Percentiles rank a stretch among this genome's conserved stretches.
These are phyloP conservation scores for Standfussiana lucernea DNA, from an alignment of 2,888 invertebrate species.

Conservation along the genomic window DNA sequence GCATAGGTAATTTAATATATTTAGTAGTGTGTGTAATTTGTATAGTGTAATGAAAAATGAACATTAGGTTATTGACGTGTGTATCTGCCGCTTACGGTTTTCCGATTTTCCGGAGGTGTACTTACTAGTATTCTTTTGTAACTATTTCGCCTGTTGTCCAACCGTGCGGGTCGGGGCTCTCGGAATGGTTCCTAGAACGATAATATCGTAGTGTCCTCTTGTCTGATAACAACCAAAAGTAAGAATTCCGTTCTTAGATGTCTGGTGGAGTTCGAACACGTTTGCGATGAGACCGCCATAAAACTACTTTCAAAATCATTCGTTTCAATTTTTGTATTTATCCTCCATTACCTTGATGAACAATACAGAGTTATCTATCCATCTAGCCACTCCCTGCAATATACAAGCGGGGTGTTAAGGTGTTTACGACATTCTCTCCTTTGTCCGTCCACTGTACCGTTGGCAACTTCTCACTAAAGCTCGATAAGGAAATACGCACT, in stretches of 20 bases:
- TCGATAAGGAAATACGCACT: constrained; percentile 10
- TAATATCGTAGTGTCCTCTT: neutral
- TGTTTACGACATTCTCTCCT: neutral
- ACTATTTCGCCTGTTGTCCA: neutral
- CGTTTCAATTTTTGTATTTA: neutral
- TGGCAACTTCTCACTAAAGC: neutral
- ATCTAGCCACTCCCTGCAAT: neutral
- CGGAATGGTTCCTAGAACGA: neutral
- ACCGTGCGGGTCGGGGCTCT: neutral
- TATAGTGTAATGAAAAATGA: neutral
- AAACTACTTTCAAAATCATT: neutral
- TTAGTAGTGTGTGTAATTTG: neutral
- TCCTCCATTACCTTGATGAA: neutral
- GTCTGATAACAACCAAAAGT: neutral
- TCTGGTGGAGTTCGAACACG: neutral
- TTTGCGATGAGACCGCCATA: neutral
- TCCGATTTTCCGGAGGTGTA: neutral
- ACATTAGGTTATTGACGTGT: neutral
- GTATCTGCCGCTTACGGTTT: neutral
- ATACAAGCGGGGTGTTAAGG: constrained; percentile 5
- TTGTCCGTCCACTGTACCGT: neutral
- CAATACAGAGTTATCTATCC: constrained; percentile 1
- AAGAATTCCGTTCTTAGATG: neutral
- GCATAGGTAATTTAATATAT: neutral
- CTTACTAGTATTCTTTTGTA: neutral